Base-by-base conservation (phyloP, 2,888 invertebrate species). In the Galeopsomyia nigrocyanea region DNA sequence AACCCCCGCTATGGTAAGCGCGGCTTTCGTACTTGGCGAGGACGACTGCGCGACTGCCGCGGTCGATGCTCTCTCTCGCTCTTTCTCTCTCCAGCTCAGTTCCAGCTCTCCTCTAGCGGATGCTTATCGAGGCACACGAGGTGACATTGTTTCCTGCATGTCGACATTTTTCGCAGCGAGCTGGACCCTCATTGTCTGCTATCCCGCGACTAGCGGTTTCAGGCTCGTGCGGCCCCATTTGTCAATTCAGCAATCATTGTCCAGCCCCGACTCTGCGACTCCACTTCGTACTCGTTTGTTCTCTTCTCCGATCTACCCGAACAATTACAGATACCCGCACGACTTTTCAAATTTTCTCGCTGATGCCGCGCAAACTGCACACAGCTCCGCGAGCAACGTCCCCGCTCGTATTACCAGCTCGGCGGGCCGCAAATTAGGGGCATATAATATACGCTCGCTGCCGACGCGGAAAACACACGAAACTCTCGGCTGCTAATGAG, bases 11-110 rank as follows among this genome's bases (percentile, higher is more conserved):
- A 83, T 83, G 84, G 83, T 80, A 80, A 77, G 78, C 80, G 61
- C 78, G 77, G 72, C 76, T 81, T 80, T 81, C 80, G 82, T 81
- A 82, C 82, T 82, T 81, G 82, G 81, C 76, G 78, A 81, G 77
- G 82, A 81, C 82, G 80, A 76, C 79, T 78, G 74, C 67, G 75
- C 74, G 49, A 70, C 73, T 72, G 62, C 74, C 70, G 79, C 82
- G 83, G 82, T 81, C 83, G 82, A 81, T 84, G 82, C 81, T 50
- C 68, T 80, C 81, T 19, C 19, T n/a, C 3, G 26, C 26, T 26
- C 5, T 26, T n/a, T n/a, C n/a, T n/a, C n/a, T n/a, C n/a, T n/a
- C n/a, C n/a, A n/a, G n/a, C n/a, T n/a, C n/a, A n/a, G n/a, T n/a
- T n/a, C n/a, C n/a, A n/a, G n/a, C n/a, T 26, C 39, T 39, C 5